Base-by-base conservation (phyloP, 2,888 invertebrate species). In the Oligia fasciuncula region DNA sequence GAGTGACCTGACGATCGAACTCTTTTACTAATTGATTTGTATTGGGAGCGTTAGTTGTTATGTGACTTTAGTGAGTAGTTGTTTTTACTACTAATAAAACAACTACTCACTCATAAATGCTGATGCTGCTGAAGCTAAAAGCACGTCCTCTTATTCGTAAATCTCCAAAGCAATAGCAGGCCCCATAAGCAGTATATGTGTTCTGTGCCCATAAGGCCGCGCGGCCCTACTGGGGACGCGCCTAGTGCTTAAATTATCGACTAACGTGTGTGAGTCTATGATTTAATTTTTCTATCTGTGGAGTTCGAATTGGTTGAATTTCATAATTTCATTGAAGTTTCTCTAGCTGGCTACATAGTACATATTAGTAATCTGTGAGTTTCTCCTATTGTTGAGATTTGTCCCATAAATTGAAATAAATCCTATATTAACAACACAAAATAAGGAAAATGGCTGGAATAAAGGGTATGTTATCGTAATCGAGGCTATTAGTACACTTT, bases 381-480 rank as follows among this genome's bases (percentile, higher is more conserved):
- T 84, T 77, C 73, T 63, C 43, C 0, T 49, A 63, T 1, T 81
- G 73, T 69, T 76, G 77, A 81, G 78, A 76, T 87, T 84, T 65
- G 75, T 75, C 73, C 29, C 60, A 23, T 72, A 40, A 63, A 62
- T 75, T 86, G 66, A 75, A 67, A 77, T 84, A 73, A 72, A 78
- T 73, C 70, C 72, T 79, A 72, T 2, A 72, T 2, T 84, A 82
- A 4, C 75, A 72, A 73, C 73, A 71, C 29, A 68, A 66, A 77
- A n/a, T n/a, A 83, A 72, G 13, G 65, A 93, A 81, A 92, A 97
- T 97, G 97, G 97, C 97, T 90, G 97, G 97, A 92, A 96, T 97
- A 70, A 97, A 97, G 95, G 97, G 97, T 97, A 94, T 65, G 83
- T 75, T 65, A 14, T 66, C 29, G 23, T 46, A 46, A 70, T 79